phyloP scores from a whole-genome alignment of 2,113 vertebrate species.

The Macaca nemestrina region DNA sequence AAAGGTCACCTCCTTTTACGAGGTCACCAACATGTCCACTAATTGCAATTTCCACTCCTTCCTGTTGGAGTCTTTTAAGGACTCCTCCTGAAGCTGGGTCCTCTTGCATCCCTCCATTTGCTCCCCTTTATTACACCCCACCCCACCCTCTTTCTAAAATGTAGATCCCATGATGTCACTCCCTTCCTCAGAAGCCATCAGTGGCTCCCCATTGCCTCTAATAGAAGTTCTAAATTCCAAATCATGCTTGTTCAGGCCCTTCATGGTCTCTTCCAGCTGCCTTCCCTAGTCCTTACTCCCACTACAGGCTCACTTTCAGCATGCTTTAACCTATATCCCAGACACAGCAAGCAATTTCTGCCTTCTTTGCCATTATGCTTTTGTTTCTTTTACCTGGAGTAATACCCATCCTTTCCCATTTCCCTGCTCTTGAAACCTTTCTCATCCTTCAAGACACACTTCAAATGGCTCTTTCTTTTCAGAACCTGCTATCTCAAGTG shows the following conservation, averaged over 20 bases:
- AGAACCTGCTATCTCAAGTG: not conserved
- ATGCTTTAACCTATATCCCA: rapidly evolving
- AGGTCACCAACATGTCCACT: not conserved
- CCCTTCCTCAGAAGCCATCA: not conserved
- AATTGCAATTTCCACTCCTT: not conserved
- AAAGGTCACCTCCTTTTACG: not conserved
- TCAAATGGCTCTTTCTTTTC: not conserved
- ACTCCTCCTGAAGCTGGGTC: not conserved
- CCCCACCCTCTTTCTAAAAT: not conserved
- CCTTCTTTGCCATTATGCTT: not conserved
- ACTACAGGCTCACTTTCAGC: not conserved
- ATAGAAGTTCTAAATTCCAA: not conserved
- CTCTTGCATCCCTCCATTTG: not conserved
- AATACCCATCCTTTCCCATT: not conserved
- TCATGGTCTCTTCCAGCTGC: not conserved
- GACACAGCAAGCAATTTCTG: rapidly evolving
- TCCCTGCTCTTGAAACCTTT: not conserved
- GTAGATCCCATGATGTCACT: not conserved
- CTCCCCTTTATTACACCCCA: not conserved
- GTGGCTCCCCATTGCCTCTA: not conserved
- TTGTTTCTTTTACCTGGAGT: not conserved
- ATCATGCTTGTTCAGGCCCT: not conserved
- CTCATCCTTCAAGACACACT: not conserved
- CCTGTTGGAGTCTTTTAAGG: not conserved
- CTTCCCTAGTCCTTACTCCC: no score